Evolutionary conservation across 2,113 vertebrate genomes (phyloP).

Genomic region (Misgurnus anguillicaudatus): DNA sequence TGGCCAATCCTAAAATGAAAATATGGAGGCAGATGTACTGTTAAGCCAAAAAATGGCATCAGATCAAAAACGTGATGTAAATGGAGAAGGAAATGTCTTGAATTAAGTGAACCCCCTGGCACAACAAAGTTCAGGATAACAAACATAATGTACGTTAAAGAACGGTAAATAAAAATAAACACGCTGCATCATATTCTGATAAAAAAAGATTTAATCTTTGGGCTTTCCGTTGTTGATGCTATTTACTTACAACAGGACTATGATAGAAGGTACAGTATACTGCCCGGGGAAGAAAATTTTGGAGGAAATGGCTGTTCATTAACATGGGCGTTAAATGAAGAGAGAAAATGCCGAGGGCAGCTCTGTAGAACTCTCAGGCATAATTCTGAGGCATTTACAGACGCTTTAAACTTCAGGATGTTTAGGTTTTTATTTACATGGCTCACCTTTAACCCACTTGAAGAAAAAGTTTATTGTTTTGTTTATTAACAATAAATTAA

Average conservation of each 20-base stretch:
- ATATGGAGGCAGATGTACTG: background rate
- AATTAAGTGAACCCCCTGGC: background rate
- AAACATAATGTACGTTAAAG: background rate
- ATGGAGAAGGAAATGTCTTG: background rate
- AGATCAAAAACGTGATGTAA: background rate
- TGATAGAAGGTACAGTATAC: conserved; percentile 49
- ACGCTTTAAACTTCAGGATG: conserved; percentile 35
- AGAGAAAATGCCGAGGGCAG: conserved; percentile 27
- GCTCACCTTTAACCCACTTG: conserved; percentile 14
- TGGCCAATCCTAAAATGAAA: conserved; percentile 43
- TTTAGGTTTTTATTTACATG: background rate
- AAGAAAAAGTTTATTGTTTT: background rate
- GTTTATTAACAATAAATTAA: background rate
- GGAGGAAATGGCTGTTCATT: conserved; percentile 70
- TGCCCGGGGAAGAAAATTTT: conserved; percentile 30
- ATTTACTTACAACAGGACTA: conserved; percentile 32
- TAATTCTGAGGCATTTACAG: conserved; percentile 12
- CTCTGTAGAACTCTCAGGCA: background rate
- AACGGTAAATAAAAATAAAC: conserved; percentile 1
- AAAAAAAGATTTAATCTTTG: background rate
- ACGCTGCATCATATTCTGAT: background rate
- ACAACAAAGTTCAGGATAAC: background rate
- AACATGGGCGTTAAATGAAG: conserved; percentile 62
- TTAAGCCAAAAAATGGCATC: background rate
- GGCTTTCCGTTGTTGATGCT: background rate